phyloP scores from a whole-genome alignment of 2,113 vertebrate genomes.

The Crocuta crocuta region DNA sequence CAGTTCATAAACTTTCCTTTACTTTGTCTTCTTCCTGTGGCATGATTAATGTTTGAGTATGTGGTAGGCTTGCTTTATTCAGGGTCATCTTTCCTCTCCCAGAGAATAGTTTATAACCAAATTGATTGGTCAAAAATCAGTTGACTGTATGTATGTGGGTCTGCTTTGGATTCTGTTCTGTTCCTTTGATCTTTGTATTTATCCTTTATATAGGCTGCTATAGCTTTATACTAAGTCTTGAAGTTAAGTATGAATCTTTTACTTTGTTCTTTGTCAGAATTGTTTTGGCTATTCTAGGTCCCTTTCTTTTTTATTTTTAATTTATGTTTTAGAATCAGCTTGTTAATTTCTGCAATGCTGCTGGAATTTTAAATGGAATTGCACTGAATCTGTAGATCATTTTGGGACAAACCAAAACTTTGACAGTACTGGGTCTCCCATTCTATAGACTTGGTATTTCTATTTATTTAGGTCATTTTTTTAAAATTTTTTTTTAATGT shows the following conservation, averaged over 20 bases:
- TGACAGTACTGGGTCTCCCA: neutral
- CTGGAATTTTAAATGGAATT: neutral
- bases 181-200: neutral
- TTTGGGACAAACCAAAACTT: neutral
- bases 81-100: neutral
- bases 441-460: neutral
- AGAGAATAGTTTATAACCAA: neutral
- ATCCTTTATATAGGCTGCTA: neutral
- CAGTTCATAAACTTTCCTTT: neutral
- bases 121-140: neutral
- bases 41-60: neutral
- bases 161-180: neutral
- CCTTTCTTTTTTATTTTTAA: neutral
- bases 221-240: neutral
- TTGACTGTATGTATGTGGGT: neutral
- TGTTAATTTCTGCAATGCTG: neutral
- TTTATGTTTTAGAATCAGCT: neutral
- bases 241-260: neutral
- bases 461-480: neutral
- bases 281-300: neutral
- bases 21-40: neutral
- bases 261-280: neutral
- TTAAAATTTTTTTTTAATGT: too few species aligned
- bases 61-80: neutral
- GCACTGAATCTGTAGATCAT: neutral